Evolutionary conservation across 2,113 vertebrate genomes (phyloP).

Genomic region (Solea solea): DNA sequence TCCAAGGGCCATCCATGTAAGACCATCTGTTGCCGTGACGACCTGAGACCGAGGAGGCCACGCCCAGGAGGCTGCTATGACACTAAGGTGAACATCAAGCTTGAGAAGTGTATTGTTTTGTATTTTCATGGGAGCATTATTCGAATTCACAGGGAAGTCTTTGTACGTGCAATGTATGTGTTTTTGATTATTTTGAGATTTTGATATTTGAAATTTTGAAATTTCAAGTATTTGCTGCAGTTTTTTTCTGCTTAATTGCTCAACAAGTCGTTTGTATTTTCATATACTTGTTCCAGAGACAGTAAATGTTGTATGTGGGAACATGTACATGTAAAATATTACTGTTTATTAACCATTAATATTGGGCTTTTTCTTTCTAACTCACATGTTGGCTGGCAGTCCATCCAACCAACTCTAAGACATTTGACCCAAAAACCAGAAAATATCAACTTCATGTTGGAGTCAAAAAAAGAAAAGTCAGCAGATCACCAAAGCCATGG

Average conservation of each 20-base stretch:
- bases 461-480: background rate
- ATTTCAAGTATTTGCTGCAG: too few relatives aligned
- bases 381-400: too few relatives aligned
- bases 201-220: too few relatives aligned
- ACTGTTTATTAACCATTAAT: too few relatives aligned
- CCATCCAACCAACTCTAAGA: too few relatives aligned
- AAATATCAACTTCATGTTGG: background rate
- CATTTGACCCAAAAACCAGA: background rate
- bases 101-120: background rate
- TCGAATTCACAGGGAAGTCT: too few relatives aligned
- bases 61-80: conserved; percentile 89
- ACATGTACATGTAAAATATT: too few relatives aligned
- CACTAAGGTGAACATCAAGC: conserved; percentile 83
- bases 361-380: too few relatives aligned
- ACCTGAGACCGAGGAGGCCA: conserved; percentile 81
- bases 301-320: too few relatives aligned
- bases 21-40: conserved; percentile 91
- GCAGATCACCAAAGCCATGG: background rate
- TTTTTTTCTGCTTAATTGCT: too few relatives aligned
- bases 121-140: background rate
- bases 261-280: too few relatives aligned
- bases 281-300: too few relatives aligned
- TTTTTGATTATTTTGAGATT: background rate
- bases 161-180: background rate
- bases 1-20: conserved; percentile 87